Percentiles rank a stretch among this genome's conserved stretches.
These are phyloP conservation scores for Drosophila navojoa DNA, from an alignment of 1,140 invertebrate genomes.

Conservation along the genomic window DNA sequence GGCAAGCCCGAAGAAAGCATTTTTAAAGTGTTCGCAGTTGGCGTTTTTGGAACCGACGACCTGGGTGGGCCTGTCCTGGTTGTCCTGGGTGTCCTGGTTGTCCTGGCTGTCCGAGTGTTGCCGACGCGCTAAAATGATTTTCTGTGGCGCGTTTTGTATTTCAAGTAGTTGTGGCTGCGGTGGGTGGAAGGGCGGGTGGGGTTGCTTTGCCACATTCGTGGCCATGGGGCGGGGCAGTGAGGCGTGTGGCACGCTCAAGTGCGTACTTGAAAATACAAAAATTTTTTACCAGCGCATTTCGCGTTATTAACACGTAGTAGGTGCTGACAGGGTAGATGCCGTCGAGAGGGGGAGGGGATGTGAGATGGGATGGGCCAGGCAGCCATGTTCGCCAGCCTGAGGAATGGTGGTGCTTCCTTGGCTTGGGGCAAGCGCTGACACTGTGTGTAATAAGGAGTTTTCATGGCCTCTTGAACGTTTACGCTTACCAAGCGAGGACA, in stretches of 20 bases:
- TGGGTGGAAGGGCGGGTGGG: neutral
- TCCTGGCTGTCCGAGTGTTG: conserved; percentile 56
- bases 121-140: conserved; percentile 71
- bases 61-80: conserved; percentile 11
- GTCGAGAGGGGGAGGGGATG: conserved; percentile 16
- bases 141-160: conserved; percentile 49
- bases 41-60: conserved; percentile 12
- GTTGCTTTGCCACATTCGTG: neutral
- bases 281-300: conserved; percentile 72
- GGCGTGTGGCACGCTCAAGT: conserved; percentile 68
- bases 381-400: conserved; percentile 2
- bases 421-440: conserved; percentile 52
- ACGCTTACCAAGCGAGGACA: conserved; percentile 81
- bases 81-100: conserved; percentile 5
- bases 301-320: conserved; percentile 80
- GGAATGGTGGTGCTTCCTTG: conserved; percentile 36
- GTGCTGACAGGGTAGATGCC: conserved; percentile 42
- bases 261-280: conserved; percentile 74
- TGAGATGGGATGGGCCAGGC: conserved; percentile 10
- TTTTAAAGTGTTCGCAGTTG: conserved; percentile 45
- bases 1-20: conserved; percentile 16
- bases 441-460: conserved; percentile 80
- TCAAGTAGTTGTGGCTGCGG: conserved; percentile 23
- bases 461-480: conserved; percentile 81
- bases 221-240: conserved; percentile 51